Base-by-base conservation (phyloP, 2,888 invertebrate species). In the Rhaphigaster nebulosa region DNA sequence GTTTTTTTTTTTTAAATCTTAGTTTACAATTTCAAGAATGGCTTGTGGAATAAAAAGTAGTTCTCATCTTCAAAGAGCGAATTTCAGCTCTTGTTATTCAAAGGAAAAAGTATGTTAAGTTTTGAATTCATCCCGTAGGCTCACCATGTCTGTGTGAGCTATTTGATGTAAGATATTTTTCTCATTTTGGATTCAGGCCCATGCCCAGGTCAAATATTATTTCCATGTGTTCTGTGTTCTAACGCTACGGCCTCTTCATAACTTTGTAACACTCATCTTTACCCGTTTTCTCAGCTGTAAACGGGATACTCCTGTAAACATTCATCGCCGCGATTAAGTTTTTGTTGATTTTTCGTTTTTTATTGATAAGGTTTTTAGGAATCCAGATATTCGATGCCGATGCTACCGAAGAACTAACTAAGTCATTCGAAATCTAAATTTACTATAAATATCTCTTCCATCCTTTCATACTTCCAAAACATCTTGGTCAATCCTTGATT, bases 171-270 rank as follows among this genome's bases (percentile, higher is more conserved):
- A 84, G 84, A 84, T 84, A 84, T 84, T 84, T 84, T 45, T 45
- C 84, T 84, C 84, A 84, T 84, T 84, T 45, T n/a, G 84, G 45
- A 84, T 84, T 84, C 84, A 41, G 26, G 20, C 13, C 84, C 45
- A 45, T n/a, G 45, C n/a, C 34, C n/a, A n/a, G 84, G n/a, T 84
- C 45, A 84, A 84, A 84, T 84, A 84, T 84, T 84, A 84, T 84
- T 84, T 84, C 84, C 84, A 84, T 84, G 84, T 50, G 84, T 45
- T 84, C 84, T 84, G 84, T 41, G 84, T 84, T 50, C 84, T 84
- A 38, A 84, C 84, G 41, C 45, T 84, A 45, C 84, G 45, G 45
- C n/a, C 41, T 84, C 84, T 38, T 84, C 84, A 84, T 80, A 80
- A 80, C 80, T 80, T 26, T 41, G 41, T 45, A 50, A 84, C n/a